phyloP scores from a whole-genome alignment of 2,888 invertebrate species.

The Ceramica pisi region DNA sequence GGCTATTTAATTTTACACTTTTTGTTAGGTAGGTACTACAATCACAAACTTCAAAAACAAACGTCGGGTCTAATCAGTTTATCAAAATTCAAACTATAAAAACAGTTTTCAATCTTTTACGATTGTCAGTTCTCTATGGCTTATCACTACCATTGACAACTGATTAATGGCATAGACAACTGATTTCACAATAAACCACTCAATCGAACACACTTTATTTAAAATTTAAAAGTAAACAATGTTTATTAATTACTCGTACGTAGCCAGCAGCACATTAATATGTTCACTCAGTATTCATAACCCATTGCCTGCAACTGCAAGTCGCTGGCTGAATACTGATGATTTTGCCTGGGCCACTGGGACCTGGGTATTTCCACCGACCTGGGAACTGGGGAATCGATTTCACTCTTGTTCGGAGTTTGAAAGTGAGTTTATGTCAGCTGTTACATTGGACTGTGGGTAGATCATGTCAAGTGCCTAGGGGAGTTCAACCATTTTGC shows the following conservation, averaged over 20 bases:
- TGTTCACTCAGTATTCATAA: slow-evolving; percentile 51
- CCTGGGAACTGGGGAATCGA: slow-evolving; percentile 51
- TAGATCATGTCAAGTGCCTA: slow-evolving; percentile 9
- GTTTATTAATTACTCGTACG: slow-evolving; percentile 60
- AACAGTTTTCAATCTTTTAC: background rate
- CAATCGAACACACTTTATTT: slow-evolving; percentile 31
- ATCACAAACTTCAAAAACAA: slow-evolving; percentile 2
- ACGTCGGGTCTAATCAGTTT: background rate
- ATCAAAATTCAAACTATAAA: background rate
- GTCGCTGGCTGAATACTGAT: slow-evolving; percentile 38
- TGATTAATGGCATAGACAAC: background rate
- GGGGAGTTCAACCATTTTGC: slow-evolving; percentile 22
- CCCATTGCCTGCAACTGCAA: slow-evolving; percentile 14
- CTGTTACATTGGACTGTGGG: slow-evolving; percentile 39
- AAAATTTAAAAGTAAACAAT: slow-evolving; percentile 51
- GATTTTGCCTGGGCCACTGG: slow-evolving; percentile 16
- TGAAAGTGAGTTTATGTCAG: slow-evolving; percentile 59
- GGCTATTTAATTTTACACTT: slow-evolving; percentile 7
- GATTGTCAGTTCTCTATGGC: too few relatives aligned
- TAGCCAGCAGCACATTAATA: slow-evolving; percentile 43
- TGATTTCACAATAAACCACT: slow-evolving; percentile 29
- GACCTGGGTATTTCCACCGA: slow-evolving; percentile 30
- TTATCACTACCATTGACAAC: too few relatives aligned
- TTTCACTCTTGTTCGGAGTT: slow-evolving; percentile 62
- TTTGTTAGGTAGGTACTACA: background rate